phyloP scores from a whole-genome alignment of 2,113 vertebrate genomes.

The Caloenas nicobarica region DNA sequence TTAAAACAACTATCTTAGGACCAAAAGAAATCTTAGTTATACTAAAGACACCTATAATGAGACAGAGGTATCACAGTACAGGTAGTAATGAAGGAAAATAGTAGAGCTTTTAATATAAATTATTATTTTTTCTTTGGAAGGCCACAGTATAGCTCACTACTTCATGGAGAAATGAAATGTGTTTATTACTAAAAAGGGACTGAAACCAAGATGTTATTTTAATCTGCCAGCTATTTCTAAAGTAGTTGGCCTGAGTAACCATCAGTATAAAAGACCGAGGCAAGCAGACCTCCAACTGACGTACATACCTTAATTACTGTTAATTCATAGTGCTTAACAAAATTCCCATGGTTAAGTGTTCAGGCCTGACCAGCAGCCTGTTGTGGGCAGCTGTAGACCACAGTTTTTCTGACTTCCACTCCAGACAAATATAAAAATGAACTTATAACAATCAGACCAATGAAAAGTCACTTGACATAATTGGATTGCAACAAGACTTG shows the following conservation, averaged over 20 bases:
- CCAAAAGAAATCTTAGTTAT: neutral
- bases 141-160: neutral
- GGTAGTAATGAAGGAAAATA: neutral
- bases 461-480: neutral
- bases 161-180: neutral
- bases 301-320: neutral
- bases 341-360: neutral
- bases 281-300: neutral
- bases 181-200: neutral
- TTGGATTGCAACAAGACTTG: neutral
- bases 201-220: neutral
- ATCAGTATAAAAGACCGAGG: neutral
- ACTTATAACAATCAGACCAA: neutral
- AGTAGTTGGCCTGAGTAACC: neutral
- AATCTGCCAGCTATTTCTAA: neutral
- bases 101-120: neutral
- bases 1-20: neutral
- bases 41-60: neutral
- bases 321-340: neutral
- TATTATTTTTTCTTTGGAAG: neutral
- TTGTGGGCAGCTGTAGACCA: neutral
- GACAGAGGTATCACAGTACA: neutral
- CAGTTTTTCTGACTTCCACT: neutral
- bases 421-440: neutral
- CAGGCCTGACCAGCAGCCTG: neutral